phyloP scores from a whole-genome alignment of 2,113 vertebrate genomes.

The Mionectes macconnelli region DNA sequence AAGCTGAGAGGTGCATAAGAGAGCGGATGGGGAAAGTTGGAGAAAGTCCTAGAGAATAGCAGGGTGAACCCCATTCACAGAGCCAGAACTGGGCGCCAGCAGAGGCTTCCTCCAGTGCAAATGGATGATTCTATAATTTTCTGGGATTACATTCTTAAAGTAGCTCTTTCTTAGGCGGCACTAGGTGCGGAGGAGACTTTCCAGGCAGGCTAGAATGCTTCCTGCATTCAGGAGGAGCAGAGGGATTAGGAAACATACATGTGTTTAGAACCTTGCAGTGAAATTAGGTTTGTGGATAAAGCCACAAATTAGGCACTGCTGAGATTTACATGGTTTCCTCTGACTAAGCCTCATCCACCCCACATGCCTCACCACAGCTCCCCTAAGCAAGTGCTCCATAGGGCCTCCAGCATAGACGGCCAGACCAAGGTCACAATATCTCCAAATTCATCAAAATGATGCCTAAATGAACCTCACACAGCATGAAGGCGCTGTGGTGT shows the following conservation, averaged over 20 bases:
- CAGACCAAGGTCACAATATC: not conserved
- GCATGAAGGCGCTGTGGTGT: not conserved
- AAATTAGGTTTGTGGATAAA: not conserved
- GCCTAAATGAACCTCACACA: not conserved
- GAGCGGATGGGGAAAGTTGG: accelerated
- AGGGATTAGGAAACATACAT: not conserved
- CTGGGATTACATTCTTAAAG: not conserved
- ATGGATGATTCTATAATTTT: not conserved
- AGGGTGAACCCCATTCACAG: not conserved
- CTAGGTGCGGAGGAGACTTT: not conserved
- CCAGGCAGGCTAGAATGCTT: not conserved
- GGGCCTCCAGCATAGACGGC: not conserved
- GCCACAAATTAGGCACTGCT: not conserved
- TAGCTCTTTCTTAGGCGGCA: not conserved
- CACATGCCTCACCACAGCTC: not conserved
- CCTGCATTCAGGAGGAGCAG: not conserved
- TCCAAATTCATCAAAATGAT: not conserved
- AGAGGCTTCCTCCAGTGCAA: not conserved
- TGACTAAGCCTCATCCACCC: not conserved
- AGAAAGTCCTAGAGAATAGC: not conserved
- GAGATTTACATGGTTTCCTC: not conserved
- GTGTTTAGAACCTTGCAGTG: not conserved
- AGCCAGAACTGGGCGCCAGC: not conserved
- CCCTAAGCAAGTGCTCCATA: not conserved
- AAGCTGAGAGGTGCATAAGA: accelerated